Base-by-base conservation (phyloP, 2,113 vertebrate genomes). In the Columba livia region DNA sequence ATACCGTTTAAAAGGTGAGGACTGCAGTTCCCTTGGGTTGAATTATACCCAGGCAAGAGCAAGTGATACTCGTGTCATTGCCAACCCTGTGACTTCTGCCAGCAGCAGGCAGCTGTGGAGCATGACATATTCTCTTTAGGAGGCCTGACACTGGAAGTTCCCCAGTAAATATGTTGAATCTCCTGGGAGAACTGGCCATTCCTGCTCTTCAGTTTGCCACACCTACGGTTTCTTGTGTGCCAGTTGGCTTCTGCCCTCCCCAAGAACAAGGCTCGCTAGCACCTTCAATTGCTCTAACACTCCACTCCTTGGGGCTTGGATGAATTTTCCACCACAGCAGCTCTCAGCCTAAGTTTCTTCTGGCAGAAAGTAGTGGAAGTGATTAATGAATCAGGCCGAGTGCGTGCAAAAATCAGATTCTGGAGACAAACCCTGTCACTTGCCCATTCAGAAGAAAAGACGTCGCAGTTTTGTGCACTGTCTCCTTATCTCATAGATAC, bases 301-400 rank as follows among this genome's bases (percentile, higher is more conserved):
- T 73, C 61, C 3, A 1, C 36, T 89, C 26, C 62, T 70, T 57
- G 3, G 67, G 15, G 25, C 3, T 81, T 81, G 81, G 81, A 75
- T 88, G 84, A 65, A 50, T 92, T 95, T 96, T 73, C 74, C 77
- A 48, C 62, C 62, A 6, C 15, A 31, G 38, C 14, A 6, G 79
- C 84, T 86, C 23, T 1, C 89, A 77, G 82, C 54, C 1, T 5
- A 48, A 51, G 48, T 56, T 80, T 62, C 57, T 88, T 53, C 83
- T 95, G 91, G 80, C 92, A 91, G 62, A 38, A 72, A 13, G 29
- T 20, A 53, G 74, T 79, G 90, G 91, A 94, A 94, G 80, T 60
- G 83, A 94, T 56, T 58, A 81, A 90, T 75, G 54, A 83, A 75
- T 91, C 38, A 16, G 54, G 38, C 69, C 72, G 61, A 47, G 10